A percentile compares a stretch with the other conserved stretches of the same genome.
phyloP scores from a whole-genome alignment of 2,113 vertebrate genomes.

The Bolborhynchus lineola region DNA sequence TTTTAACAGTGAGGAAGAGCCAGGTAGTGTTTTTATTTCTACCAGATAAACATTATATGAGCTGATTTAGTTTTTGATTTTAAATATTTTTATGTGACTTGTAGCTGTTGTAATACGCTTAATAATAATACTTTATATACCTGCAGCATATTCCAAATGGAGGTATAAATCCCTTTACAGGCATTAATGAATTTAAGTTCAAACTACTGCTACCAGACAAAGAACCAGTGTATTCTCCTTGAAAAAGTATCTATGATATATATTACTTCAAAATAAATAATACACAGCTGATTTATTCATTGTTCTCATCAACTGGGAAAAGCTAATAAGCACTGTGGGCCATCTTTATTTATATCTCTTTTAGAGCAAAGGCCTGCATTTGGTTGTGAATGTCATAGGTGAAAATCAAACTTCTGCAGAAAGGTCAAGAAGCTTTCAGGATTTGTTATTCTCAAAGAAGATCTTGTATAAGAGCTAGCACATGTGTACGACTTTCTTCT shows the following conservation, averaged over 20 bases:
- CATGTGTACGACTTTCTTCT: neutral
- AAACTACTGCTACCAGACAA: neutral
- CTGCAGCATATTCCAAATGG: neutral
- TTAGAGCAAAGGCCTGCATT: neutral
- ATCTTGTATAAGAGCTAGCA: neutral
- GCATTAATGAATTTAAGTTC: neutral
- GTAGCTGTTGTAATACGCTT: neutral
- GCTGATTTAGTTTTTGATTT: neutral
- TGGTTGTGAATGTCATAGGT: neutral
- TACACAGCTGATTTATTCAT: neutral
- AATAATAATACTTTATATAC: neutral
- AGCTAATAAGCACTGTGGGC: neutral
- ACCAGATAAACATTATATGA: neutral
- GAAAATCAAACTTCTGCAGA: neutral
- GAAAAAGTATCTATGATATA: neutral
- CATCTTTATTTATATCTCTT: neutral
- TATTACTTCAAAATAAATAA: neutral
- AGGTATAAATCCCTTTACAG: neutral
- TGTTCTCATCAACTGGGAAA: neutral
- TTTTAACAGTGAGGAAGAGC: neutral
- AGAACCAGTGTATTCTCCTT: neutral
- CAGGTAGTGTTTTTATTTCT: constrained; percentile 18
- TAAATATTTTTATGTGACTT: neutral
- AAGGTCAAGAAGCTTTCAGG: neutral
- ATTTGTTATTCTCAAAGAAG: neutral